Base-by-base conservation (phyloP, 2,113 vertebrate species). In the Spilogale gracilis region DNA sequence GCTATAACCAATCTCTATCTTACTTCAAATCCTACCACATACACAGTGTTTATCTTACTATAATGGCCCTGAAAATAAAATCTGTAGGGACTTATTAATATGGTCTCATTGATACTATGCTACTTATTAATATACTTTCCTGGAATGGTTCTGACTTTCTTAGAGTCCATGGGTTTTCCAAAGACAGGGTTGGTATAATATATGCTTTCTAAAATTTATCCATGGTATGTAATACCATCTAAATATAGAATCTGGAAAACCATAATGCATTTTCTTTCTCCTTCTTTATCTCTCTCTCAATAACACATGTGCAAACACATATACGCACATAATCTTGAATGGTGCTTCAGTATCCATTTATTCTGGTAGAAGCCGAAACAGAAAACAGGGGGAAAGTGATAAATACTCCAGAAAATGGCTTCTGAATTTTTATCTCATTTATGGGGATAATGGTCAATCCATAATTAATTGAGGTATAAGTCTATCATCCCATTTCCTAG, bases 261-360 rank as follows among this genome's bases (percentile, higher is more conserved):
- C 78, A 2, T 45, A 54, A 8, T 3, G 12, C 8, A 3, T 76
- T 85, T 38, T 76, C 25, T 73, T 27, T 69, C 10, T 32, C 10
- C n/a, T 0, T 4, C 9, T 23, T 4, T 52, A 6, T 61, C 61
- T 89, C 9, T 84, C 4, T 67, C 20, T 5, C 2, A 1, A 0
- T 56, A 43, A 67, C 27, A 32, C 17, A 18, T 56, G 13, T 50
- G 0, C 0, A 63, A 76, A 32, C 32, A 50, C 16, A 14, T 48
- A 30, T 8, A n/a, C 25, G 63, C 12, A 60, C 5, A 32, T 2
- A 43, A 16, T 82, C 1, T 30, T 60, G 20, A 65, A 89, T 43
- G 25, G 9, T 30, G 25, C 16, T 94, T 93, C 27, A 9, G 2
- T 45, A 78, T 20, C 20, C 43, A 78, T 48, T 67, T 56, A 58